Conservation (phyloP, 2,797 vertebrate genomes). For the Chiloscyllium punctatum region DNA sequence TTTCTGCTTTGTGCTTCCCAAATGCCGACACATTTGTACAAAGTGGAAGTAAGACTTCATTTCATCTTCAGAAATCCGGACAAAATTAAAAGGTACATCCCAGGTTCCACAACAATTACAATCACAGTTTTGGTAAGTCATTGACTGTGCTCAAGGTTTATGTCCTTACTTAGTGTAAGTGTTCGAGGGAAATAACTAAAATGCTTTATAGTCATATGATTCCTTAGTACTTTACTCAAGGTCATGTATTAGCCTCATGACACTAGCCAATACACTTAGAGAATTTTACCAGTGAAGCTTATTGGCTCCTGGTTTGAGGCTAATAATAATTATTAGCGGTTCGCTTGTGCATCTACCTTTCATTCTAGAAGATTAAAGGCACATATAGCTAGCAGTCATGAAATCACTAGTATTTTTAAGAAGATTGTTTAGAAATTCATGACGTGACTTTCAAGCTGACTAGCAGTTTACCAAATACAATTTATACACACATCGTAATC, state of each 20-base stretch:
- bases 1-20: conserved; percentile 54
- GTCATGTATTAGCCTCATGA: conserved; percentile 47
- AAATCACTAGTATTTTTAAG: background rate
- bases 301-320: background rate
- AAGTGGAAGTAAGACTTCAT: conserved; percentile 78
- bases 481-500: background rate
- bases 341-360: background rate
- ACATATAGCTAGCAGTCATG: background rate
- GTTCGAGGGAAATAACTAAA: background rate
- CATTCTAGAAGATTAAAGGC: conserved; percentile 3
- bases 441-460: background rate
- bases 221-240: conserved; percentile 59
- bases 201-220: conserved; percentile 49
- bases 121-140: conserved; percentile 53
- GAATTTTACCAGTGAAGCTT: conserved; percentile 48
- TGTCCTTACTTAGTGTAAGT: conserved; percentile 42
- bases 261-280: conserved; percentile 7
- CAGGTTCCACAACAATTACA: conserved; percentile 56
- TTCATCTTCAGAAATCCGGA: conserved; percentile 74
- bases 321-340: conserved; percentile 9
- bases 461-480: background rate
- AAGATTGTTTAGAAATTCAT: background rate
- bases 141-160: conserved; percentile 44
- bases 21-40: conserved; percentile 63
- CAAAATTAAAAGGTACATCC: conserved; percentile 57